Percentiles rank a stretch among this genome's conserved stretches.
phyloP scores from a whole-genome alignment of 2,888 invertebrate genomes.

The Pseudolycoriella hygida region DNA sequence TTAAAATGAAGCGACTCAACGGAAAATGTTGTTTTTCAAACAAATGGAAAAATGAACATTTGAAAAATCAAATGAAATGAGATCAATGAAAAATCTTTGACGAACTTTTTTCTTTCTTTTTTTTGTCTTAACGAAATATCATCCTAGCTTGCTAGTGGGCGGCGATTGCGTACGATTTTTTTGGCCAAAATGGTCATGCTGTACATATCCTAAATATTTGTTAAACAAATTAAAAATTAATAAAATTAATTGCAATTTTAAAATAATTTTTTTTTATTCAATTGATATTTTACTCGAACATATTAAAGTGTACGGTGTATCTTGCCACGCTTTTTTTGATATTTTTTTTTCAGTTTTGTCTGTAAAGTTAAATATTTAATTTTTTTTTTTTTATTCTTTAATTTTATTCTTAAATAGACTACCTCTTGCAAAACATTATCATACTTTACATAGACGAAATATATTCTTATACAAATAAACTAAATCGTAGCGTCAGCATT shows the following conservation, averaged over 20 bases:
- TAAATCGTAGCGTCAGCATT: background rate
- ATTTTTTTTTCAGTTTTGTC: too few relatives aligned
- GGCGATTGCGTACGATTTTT: background rate
- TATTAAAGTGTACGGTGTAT: too few relatives aligned
- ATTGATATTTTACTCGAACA: too few relatives aligned
- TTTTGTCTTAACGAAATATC: background rate
- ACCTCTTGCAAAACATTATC: background rate
- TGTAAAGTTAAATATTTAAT: too few relatives aligned
- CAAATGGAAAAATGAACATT: background rate
- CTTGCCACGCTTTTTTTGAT: too few relatives aligned
- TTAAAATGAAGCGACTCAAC: too few relatives aligned
- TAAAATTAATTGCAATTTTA: too few relatives aligned
- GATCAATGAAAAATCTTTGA: constrained; percentile 1
- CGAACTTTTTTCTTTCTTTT: constrained; percentile 1
- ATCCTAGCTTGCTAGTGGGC: constrained; percentile 4
- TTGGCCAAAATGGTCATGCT: background rate
- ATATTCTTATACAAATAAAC: background rate
- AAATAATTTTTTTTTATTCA: too few relatives aligned
- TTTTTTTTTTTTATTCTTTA: too few relatives aligned
- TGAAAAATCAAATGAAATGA: constrained; percentile 1
- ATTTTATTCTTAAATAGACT: too few relatives aligned
- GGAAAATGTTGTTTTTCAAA: background rate
- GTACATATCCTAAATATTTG: too few relatives aligned
- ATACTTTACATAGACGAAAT: background rate
- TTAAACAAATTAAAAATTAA: too few relatives aligned